phyloP scores from a whole-genome alignment of 1,140 invertebrate species.

The Steinernema khuongi region DNA sequence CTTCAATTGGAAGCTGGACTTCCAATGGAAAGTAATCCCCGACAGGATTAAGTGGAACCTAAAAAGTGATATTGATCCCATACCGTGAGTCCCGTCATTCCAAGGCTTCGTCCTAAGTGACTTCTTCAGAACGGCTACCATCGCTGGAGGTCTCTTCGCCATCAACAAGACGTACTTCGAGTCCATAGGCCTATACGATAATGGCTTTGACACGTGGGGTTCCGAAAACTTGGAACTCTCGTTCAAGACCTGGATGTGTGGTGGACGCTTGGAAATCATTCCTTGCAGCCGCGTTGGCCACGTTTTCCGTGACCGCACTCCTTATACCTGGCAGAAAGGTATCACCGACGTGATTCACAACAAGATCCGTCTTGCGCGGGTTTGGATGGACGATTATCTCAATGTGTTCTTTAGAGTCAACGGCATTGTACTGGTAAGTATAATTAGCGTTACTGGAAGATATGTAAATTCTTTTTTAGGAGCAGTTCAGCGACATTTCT shows the following conservation, averaged over 20 bases:
- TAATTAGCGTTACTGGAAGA: constrained; percentile 3
- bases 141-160: constrained; percentile 78
- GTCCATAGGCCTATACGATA: constrained; percentile 88
- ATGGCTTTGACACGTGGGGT: constrained; percentile 98
- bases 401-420: constrained; percentile 95
- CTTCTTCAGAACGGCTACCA: constrained; percentile 74
- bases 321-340: constrained; percentile 66
- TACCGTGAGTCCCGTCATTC: constrained; percentile 64
- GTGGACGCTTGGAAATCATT: constrained; percentile 81
- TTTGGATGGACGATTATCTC: constrained; percentile 87
- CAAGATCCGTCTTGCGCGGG: constrained; percentile 61
- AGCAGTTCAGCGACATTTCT: constrained; percentile 87
- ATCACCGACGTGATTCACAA: constrained; percentile 61
- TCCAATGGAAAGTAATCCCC: constrained; percentile 93
- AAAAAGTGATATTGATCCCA: constrained; percentile 79
- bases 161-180: constrained; percentile 66
- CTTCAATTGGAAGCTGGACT: constrained; percentile 96
- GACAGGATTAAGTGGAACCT: constrained; percentile 79
- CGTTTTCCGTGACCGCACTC: constrained; percentile 81
- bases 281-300: constrained; percentile 91
- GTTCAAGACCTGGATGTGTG: constrained; percentile 93
- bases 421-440: constrained; percentile 78
- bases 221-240: constrained; percentile 85
- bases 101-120: constrained; percentile 26
- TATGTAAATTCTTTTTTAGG: constrained; percentile 62